These are phyloP conservation scores for Cervus canadensis DNA, from an alignment of 2,113 vertebrate species.

Conservation along the genomic window DNA sequence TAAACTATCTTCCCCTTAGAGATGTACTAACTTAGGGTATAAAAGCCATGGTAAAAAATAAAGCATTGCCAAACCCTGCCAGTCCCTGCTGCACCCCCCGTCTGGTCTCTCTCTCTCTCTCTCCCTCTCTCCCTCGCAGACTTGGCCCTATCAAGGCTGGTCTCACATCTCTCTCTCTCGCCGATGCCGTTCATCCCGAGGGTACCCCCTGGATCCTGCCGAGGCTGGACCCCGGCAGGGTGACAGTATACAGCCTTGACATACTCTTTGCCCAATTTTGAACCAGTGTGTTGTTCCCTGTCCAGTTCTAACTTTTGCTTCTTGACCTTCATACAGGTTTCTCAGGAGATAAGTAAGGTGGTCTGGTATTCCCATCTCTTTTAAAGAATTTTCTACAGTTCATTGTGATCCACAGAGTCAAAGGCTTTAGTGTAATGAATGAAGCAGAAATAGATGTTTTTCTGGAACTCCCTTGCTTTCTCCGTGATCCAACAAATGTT, in stretches of 20 bases:
- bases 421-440: background rate
- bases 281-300: background rate
- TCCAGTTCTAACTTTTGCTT: background rate
- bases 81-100: too few species aligned
- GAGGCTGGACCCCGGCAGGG: background rate
- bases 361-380: background rate
- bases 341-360: background rate
- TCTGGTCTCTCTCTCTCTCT: too few species aligned
- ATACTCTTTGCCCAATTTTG: background rate
- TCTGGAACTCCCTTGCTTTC: background rate
- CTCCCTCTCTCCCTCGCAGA: too few species aligned
- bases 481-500: background rate
- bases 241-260: background rate
- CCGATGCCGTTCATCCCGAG: too few species aligned
- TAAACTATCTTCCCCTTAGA: too few species aligned
- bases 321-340: background rate
- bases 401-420: background rate
- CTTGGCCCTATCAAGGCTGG: too few species aligned
- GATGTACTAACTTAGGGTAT: too few species aligned
- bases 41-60: too few species aligned
- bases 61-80: too few species aligned
- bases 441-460: background rate
- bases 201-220: too few species aligned
- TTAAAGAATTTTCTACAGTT: background rate
- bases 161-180: too few species aligned